A percentile compares a stretch with the other conserved stretches of the same genome.
phyloP scores from a whole-genome alignment of 92 coral and sea anemone genomes.

The Chrysogorgia sp. region DNA sequence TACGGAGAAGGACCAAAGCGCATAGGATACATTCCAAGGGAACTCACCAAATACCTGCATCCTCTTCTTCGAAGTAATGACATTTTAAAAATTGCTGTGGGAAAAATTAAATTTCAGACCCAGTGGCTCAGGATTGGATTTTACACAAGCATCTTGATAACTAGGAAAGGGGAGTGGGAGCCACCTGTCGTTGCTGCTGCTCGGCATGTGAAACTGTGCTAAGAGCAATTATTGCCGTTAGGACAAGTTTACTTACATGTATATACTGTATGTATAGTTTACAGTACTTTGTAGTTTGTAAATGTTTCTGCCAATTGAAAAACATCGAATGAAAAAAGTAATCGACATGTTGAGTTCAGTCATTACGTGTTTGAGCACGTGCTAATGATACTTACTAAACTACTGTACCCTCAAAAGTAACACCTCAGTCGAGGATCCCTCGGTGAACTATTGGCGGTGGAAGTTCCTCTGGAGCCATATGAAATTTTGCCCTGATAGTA shows the following conservation, averaged over 20 bases:
- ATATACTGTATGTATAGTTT: too few relatives aligned
- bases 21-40: constrained; percentile 60
- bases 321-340: too few relatives aligned
- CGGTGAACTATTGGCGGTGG: constrained; percentile 31
- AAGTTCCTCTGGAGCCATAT: constrained; percentile 28
- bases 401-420: too few relatives aligned
- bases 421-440: neutral
- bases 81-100: constrained; percentile 20
- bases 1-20: constrained; percentile 32
- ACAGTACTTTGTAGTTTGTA: too few relatives aligned
- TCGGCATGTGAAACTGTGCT: constrained; percentile 31
- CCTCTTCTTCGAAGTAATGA: constrained; percentile 15
- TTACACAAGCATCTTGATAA: constrained; percentile 32
- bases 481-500: constrained; percentile 54
- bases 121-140: constrained; percentile 46
- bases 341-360: too few relatives aligned
- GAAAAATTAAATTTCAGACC: constrained; percentile 43
- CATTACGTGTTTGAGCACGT: too few relatives aligned
- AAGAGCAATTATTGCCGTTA: too few relatives aligned
- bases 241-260: too few relatives aligned
- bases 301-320: too few relatives aligned
- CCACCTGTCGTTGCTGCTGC: constrained; percentile 37
- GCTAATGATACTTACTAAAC: too few relatives aligned
- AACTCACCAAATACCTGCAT: constrained; percentile 42
- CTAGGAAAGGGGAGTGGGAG: constrained; percentile 46